Conservation (phyloP, 2,113 vertebrate species). For the Halichoerus grypus region DNA sequence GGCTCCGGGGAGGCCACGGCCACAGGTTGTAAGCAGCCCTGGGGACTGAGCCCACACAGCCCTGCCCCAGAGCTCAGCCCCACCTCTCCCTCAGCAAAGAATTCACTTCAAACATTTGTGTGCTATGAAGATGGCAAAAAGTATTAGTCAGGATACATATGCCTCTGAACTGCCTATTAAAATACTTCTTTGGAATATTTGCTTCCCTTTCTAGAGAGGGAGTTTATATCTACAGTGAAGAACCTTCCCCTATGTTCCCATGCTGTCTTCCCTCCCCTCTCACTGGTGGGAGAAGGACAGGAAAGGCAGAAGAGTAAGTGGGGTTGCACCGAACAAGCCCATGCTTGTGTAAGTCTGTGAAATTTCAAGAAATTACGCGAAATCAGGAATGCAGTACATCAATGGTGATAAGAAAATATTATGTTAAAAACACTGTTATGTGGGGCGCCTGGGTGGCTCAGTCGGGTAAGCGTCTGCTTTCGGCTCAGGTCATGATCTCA, state of each 20-base stretch:
- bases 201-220: neutral
- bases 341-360: neutral
- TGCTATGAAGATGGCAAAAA: neutral
- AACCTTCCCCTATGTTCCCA: rapidly evolving
- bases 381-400: neutral
- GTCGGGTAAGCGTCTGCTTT: neutral
- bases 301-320: neutral
- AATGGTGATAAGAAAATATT: neutral
- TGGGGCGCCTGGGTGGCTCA: neutral
- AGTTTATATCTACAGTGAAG: neutral
- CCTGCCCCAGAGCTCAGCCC: rapidly evolving
- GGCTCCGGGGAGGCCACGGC: no score
- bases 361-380: neutral
- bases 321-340: neutral
- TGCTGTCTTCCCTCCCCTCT: neutral
- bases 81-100: neutral
- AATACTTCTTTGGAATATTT: neutral
- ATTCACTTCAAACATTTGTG: no score
- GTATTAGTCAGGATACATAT: neutral
- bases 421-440: neutral
- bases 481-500: neutral
- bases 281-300: neutral
- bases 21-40: neutral
- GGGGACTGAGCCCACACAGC: rapidly evolving
- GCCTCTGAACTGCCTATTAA: neutral